Conservation (phyloP, 2,113 vertebrate species). For the Myiozetetes cayanensis region DNA sequence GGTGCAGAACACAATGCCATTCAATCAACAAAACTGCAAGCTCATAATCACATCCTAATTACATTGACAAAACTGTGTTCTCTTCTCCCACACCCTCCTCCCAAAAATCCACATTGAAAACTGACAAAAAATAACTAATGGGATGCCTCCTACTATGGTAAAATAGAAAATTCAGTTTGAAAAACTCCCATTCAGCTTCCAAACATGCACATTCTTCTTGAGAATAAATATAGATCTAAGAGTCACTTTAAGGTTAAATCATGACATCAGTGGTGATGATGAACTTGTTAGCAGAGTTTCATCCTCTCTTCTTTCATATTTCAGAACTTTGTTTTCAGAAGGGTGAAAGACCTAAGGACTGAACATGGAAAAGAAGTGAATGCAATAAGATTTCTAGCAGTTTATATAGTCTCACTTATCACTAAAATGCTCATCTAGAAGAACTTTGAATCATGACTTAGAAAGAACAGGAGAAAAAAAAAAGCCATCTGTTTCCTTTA, state of each 20-base stretch:
- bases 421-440: neutral
- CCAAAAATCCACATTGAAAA: neutral
- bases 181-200: neutral
- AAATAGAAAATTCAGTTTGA: neutral
- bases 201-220: neutral
- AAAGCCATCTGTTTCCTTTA: neutral
- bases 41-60: neutral
- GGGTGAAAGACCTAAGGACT: neutral
- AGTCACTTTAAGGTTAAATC: neutral
- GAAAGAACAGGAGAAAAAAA: neutral
- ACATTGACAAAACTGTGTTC: neutral
- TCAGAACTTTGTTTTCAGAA: neutral
- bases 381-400: neutral
- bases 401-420: neutral
- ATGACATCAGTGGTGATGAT: neutral
- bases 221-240: neutral
- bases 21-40: conserved; percentile 1
- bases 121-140: neutral
- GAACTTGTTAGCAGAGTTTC: neutral
- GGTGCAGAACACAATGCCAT: neutral
- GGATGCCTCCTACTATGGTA: neutral
- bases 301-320: neutral
- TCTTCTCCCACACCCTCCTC: neutral
- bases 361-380: neutral
- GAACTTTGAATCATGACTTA: neutral